phyloP scores from a whole-genome alignment of 2,113 vertebrate species.

The Rynchops niger region DNA sequence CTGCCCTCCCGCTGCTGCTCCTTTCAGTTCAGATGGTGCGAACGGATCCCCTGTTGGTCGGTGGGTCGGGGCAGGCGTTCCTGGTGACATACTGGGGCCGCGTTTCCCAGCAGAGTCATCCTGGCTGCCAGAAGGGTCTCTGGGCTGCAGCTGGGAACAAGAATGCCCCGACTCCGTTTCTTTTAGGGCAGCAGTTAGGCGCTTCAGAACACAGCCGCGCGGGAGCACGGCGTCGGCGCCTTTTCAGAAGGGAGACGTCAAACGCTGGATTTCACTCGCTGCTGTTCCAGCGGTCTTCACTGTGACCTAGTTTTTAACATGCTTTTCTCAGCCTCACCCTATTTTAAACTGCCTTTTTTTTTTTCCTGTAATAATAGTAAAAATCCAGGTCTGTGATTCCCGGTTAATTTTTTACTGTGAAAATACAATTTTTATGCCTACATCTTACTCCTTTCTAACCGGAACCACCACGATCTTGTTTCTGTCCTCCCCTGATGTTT shows the following conservation, averaged over 20 bases:
- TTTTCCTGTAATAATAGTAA: neutral
- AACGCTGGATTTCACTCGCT: neutral
- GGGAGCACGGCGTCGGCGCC: fast-evolving
- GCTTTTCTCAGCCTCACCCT: neutral
- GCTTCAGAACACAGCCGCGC: neutral
- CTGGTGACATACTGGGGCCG: fast-evolving
- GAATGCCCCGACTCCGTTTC: fast-evolving
- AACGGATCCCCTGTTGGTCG: neutral
- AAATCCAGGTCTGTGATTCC: neutral
- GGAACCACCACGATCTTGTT: neutral
- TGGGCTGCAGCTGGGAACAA: neutral
- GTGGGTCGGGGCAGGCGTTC: neutral
- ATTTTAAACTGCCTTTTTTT: neutral
- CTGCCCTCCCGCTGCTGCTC: neutral
- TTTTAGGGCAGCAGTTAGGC: neutral
- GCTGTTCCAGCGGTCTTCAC: neutral
- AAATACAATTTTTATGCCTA: neutral
- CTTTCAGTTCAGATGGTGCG: neutral
- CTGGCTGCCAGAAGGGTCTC: neutral
- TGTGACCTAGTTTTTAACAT: neutral
- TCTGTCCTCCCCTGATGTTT: neutral
- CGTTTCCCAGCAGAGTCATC: neutral
- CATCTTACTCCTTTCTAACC: neutral
- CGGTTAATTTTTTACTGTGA: neutral
- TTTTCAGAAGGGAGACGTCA: neutral